phyloP scores from a whole-genome alignment of 2,797 vertebrate genomes.

The Chelon auratus region DNA sequence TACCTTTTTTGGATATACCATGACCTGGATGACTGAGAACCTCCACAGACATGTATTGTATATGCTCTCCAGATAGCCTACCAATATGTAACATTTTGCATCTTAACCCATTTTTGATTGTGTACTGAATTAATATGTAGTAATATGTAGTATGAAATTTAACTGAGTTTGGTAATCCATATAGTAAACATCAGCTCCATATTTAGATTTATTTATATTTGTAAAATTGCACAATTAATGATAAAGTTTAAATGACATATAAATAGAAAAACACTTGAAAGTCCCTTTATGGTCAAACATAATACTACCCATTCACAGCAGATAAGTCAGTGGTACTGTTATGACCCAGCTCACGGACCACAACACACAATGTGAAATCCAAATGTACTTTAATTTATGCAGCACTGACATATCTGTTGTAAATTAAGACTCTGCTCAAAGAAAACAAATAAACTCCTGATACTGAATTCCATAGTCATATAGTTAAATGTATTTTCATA shows the following conservation, averaged over 20 bases:
- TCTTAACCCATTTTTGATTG: neutral
- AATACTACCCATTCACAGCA: conserved; percentile 20
- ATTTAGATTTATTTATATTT: no score
- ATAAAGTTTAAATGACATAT: neutral
- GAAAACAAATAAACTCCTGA: conserved; percentile 50
- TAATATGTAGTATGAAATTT: neutral
- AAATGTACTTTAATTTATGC: no score
- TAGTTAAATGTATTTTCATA: conserved; percentile 41
- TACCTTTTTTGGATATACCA: no score
- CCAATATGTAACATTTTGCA: neutral
- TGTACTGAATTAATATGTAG: neutral
- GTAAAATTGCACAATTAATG: no score
- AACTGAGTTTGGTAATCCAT: neutral
- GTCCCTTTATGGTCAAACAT: neutral
- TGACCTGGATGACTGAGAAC: no score
- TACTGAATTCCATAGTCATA: conserved; percentile 70
- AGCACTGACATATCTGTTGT: conserved; percentile 10
- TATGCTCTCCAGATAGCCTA: neutral
- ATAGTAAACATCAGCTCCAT: no score
- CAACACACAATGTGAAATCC: no score
- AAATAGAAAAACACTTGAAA: conserved; percentile 9
- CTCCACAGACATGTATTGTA: no score
- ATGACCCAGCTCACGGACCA: no score
- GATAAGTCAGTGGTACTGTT: neutral
- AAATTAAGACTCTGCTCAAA: conserved; percentile 56